Evolutionary conservation across 2,113 vertebrate species (phyloP), one percentile per base, ranked within the genome.

Genomic region (Festucalex cinctus): DNA sequence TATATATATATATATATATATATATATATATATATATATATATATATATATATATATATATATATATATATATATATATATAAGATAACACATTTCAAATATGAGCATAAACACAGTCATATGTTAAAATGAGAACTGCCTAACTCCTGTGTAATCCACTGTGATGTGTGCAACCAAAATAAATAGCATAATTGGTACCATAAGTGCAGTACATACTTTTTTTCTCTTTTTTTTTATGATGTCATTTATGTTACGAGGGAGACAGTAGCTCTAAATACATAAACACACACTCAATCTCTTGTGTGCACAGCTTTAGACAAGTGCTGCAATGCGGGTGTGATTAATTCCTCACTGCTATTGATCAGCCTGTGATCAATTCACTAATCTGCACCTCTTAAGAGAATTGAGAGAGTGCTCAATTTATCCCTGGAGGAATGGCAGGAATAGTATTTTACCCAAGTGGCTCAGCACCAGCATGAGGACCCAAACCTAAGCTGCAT

Each of bases 281-380:
- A 61, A 56, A 43, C 32, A 65, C 14, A 48, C 65, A 69, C 56
- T 49, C 44, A 65, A 6, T 54, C 36, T 10, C 13, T 58, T n/a
- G 12, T 22, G 17, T 44, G 44, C 22, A 60, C 17, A 73, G 66
- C 59, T 54, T n/a, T 44, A 39, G 35, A 57, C 37, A 61, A n/a
- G 24, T 64, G 46, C 75, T 83, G 76, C 78, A 83, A 24, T 78
- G 65, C 75, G 67, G 77, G 35, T 72, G 63, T 77, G 68, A 75
- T 75, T 66, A 86, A 76, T 70, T 60, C 43, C 39, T 9, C 69
- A 65, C 56, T 24, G 3, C 35, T 44, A 81, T 82, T 7, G 66
- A 88, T 82, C 59, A 70, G 24, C 66, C 13, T n/a, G 39, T 44
- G 71, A 79, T 85, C 75, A 1, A 84, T 84, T 60, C 44, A 14